Evolutionary conservation across 2,797 vertebrate genomes (phyloP), one percentile per base, ranked within the genome.

Genomic region (Emydoidea blandingii): DNA sequence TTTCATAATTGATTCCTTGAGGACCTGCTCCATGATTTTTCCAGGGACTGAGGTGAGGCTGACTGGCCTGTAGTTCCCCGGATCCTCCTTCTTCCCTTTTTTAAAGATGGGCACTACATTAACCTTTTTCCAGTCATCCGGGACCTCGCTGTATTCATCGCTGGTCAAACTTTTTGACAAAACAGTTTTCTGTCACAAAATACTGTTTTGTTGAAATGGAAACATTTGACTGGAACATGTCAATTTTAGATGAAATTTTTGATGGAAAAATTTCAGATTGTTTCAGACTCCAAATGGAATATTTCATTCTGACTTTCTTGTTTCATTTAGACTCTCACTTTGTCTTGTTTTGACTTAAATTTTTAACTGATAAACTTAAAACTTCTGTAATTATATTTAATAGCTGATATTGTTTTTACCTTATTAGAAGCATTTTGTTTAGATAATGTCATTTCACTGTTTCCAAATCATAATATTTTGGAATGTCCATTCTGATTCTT

Each of bases 211-310:
- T 16, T 65, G 34, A 68, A 10, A 3, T 86, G 62, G 54, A 18
- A 65, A 37, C 81, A 15, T 44, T 49, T 0, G 3, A 79, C 9
- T 2, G 8, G n/a, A 37, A 23, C 21, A 8, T 31, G 44, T 83
- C 6, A 8, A 0, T 86, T 92, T 68, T 68, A 37, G 80, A 82
- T 79, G 72, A 49, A 81, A 50, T 21, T 56, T 7, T 54, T 52
- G 59, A 37, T 37, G 79, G 85, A 90, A 92, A 92, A 95, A 81
- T 49, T 59, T 7, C 52, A 52, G 92, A 80, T n/a, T 53, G 5
- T 83, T 93, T 92, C 18, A 88, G 81, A 80, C 37, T 72, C 68
- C 59, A 89, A 50, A n/a, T 86, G n/a, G 25, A 86, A 83, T 95
- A 85, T 88, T 92, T 95, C 91, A n/a, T 3, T 79, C 88, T 49